These are phyloP conservation scores for Elephantulus edwardii DNA, from an alignment of 2,113 vertebrate genomes.

Conservation along the genomic window DNA sequence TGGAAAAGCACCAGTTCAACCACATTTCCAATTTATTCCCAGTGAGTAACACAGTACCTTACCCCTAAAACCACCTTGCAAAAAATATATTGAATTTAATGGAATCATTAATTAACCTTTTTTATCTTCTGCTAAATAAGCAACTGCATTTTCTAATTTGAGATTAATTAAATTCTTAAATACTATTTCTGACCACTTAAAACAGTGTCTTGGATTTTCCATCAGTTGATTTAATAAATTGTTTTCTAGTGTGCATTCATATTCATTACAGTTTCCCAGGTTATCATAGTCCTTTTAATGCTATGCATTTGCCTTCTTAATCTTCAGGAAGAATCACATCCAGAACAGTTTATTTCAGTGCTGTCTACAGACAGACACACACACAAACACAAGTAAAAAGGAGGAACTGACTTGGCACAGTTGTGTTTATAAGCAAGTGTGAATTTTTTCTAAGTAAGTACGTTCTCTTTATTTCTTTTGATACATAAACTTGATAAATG, in stretches of 20 bases:
- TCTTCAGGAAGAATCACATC: conserved; percentile 15
- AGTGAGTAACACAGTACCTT: neutral
- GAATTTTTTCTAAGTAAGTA: conserved; percentile 71
- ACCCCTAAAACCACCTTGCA: too few species aligned
- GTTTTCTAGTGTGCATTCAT: neutral
- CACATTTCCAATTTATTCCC: neutral
- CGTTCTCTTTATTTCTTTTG: conserved; percentile 63
- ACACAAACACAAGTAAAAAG: neutral
- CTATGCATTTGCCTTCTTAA: neutral
- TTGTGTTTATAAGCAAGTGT: conserved; percentile 21
- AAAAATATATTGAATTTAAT: neutral
- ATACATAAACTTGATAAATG: conserved; percentile 77
- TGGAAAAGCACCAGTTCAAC: neutral
- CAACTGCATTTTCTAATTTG: conserved; percentile 16
- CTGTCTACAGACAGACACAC: too few species aligned
- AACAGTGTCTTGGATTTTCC: neutral
- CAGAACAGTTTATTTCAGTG: conserved; percentile 55
- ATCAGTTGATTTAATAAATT: conserved; percentile 33
- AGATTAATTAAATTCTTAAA: conserved; percentile 61
- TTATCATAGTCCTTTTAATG: neutral
- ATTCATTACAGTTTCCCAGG: neutral
- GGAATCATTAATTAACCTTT: conserved; percentile 39
- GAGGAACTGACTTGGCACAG: conserved; percentile 26
- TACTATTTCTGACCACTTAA: conserved; percentile 15
- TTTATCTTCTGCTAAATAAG: neutral